Base-by-base conservation (phyloP, 2,113 vertebrate genomes). In the Poicephalus meyeri region DNA sequence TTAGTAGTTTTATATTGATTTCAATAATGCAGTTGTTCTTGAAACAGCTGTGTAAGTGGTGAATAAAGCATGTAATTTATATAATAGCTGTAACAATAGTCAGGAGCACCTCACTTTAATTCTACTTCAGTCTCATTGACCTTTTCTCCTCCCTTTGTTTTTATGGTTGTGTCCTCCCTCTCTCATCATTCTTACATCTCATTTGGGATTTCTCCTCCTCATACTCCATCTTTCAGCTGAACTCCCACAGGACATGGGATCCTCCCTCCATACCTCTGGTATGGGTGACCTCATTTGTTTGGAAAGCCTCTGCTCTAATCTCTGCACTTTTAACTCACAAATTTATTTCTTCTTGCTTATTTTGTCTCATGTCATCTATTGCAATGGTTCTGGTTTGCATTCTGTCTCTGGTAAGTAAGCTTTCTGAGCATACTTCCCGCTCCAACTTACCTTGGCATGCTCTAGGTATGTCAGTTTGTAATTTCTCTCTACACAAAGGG, bases 11-110 rank as follows among this genome's bases (percentile, higher is more conserved):
- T 84, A 35, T 76, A 86, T 86, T 81, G 72, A 93, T 92, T 93
- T 88, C 49, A 92, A 26, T 79, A 96, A 71, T 35, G 39, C 11
- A 69, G 31, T 72, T 87, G 41, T 88, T 96, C 46, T 92, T 93
- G 65, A 77, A 95, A 64, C n/a, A 74, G 39, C 24, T 80, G 77
- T 86, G 14, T 44, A 84, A 89, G 47, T 72, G 49, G 35, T 65
- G 25, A 72, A 79, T 78, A 83, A 88, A 74, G 11, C 78, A 71
- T 65, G 35, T 80, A 56, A 72, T 84, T 89, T 81, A 58, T 87
- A 41, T 56, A 91, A 91, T 81, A 91, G n/a, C 35, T 44, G 3
- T 39, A 89, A 84, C 35, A 92, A 64, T 63, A 72, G 76, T 88
- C 80, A 84, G 49, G 78, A 86, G 61, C 24, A 47, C 35, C 13